These are phyloP conservation scores for Rapana venosa DNA, from an alignment of 2,888 invertebrate species.

Conservation along the genomic window DNA sequence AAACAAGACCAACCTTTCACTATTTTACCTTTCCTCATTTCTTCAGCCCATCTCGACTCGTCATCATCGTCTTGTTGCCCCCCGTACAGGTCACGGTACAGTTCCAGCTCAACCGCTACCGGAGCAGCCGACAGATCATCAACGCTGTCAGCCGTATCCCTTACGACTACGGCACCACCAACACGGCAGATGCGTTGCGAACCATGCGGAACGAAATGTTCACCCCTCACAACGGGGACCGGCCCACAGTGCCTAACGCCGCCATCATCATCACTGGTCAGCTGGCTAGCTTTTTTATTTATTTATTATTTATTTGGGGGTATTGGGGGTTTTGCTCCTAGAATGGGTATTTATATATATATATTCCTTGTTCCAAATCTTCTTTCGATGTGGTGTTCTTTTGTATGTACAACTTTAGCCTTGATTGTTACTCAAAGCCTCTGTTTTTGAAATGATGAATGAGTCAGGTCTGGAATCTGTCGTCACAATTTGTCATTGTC, in stretches of 20 bases:
- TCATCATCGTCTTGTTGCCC: neutral
- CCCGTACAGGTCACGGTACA: slow-evolving; percentile 50
- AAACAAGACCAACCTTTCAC: no score
- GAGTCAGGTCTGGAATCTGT: no score
- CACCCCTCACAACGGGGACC: slow-evolving; percentile 63
- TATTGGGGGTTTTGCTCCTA: neutral
- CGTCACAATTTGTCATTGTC: no score
- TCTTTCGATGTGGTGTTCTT: no score
- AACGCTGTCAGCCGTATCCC: slow-evolving; percentile 62
- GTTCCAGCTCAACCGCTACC: slow-evolving; percentile 60
- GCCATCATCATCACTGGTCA: slow-evolving; percentile 62
- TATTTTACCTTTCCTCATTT: no score
- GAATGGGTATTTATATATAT: no score
- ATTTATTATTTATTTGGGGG: neutral
- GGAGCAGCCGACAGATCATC: slow-evolving; percentile 56
- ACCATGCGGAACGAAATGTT: slow-evolving; percentile 67
- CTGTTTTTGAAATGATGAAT: no score
- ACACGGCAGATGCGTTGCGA: slow-evolving; percentile 66
- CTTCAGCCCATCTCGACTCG: neutral
- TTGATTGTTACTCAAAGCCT: no score
- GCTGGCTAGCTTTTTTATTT: neutral
- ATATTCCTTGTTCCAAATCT: no score
- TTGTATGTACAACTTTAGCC: no score
- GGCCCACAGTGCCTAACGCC: slow-evolving; percentile 59
- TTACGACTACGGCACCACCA: slow-evolving; percentile 69